phyloP scores from a whole-genome alignment of 1,140 invertebrate species.

The Campoletis sonorensis region DNA sequence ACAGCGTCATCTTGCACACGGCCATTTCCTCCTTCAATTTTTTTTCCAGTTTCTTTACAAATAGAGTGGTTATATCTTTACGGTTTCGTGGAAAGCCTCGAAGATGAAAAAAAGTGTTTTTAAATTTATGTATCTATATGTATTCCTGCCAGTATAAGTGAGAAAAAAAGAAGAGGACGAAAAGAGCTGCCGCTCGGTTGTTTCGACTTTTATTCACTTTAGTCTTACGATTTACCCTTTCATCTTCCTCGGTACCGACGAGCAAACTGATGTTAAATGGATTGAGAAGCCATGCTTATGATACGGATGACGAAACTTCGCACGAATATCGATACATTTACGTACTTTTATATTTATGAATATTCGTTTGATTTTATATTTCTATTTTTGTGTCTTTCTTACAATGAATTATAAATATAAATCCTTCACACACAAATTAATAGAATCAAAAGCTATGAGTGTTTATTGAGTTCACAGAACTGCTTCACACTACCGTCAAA shows the following conservation, averaged over 20 bases:
- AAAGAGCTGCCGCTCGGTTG: conserved; percentile 21
- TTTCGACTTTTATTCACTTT: conserved; percentile 45
- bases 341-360: background rate
- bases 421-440: conserved; percentile 26
- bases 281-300: background rate
- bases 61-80: conserved; percentile 54
- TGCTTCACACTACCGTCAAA: too few species aligned
- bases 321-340: background rate
- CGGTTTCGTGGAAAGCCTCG: conserved; percentile 42
- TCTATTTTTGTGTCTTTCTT: background rate
- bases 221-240: conserved; percentile 30
- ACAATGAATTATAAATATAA: conserved; percentile 1
- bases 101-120: background rate
- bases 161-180: conserved; percentile 20
- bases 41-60: conserved; percentile 43
- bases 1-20: conserved; percentile 32
- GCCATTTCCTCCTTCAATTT: conserved; percentile 37
- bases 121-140: background rate
- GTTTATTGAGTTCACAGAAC: background rate
- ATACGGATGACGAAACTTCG: conserved; percentile 14
- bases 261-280: conserved; percentile 13
- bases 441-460: background rate
- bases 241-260: conserved; percentile 21
- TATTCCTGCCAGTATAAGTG: background rate
- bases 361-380: background rate